phyloP scores from a whole-genome alignment of 1,140 invertebrate genomes.

The Leptoteleia sp. region DNA sequence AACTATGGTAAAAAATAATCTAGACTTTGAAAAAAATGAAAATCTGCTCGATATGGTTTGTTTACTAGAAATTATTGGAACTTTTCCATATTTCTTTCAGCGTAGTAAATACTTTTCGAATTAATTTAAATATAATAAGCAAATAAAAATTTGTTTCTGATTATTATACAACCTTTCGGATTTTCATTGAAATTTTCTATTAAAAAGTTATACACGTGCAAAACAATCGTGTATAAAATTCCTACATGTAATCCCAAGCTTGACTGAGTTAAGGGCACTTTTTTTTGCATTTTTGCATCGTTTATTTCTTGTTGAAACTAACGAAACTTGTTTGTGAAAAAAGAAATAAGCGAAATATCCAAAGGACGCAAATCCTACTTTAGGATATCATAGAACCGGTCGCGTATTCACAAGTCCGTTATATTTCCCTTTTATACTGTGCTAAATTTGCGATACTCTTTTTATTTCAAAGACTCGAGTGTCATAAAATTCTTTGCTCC shows the following conservation, averaged over 20 bases:
- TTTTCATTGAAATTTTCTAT: too few relatives aligned
- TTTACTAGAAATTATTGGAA: too few relatives aligned
- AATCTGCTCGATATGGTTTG: too few relatives aligned
- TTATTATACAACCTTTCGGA: too few relatives aligned
- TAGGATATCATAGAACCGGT: constrained; percentile 50
- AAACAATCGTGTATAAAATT: too few relatives aligned
- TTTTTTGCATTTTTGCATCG: not conserved
- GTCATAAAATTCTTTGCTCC: constrained; percentile 10
- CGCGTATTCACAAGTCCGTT: constrained; percentile 19
- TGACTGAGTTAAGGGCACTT: not conserved
- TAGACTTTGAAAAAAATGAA: too few relatives aligned
- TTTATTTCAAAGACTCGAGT: constrained; percentile 5
- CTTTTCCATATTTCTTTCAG: too few relatives aligned
- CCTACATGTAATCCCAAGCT: not conserved
- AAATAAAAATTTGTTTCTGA: too few relatives aligned
- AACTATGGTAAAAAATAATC: too few relatives aligned
- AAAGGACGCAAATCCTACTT: constrained; percentile 40
- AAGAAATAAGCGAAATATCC: constrained; percentile 39
- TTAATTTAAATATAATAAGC: too few relatives aligned
- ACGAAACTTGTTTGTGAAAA: constrained; percentile 36
- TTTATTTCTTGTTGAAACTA: constrained; percentile 17
- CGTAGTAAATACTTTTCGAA: too few relatives aligned
- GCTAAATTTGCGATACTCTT: constrained; percentile 6
- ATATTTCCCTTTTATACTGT: constrained; percentile 25
- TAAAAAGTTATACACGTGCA: too few relatives aligned